Percentiles rank a stretch among this genome's conserved stretches.
These are phyloP conservation scores for Habroteleia sp. DNA, from an alignment of 2,888 invertebrate species.

Conservation along the genomic window DNA sequence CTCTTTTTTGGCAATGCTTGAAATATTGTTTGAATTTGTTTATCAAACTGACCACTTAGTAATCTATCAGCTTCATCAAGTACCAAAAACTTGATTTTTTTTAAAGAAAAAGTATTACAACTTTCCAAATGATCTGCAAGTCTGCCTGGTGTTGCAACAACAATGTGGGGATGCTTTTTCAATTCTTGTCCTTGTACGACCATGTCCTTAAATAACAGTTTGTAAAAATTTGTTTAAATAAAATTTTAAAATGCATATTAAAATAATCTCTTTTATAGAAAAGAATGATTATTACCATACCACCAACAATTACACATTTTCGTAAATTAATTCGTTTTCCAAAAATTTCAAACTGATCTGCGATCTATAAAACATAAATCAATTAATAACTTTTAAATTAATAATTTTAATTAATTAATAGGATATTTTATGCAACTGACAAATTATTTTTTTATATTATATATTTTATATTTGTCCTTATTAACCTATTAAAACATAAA, in stretches of 20 bases:
- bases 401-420: no score
- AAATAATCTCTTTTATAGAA: no score
- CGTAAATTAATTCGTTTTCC: slow-evolving; percentile 93
- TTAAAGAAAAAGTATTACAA: slow-evolving; percentile 90
- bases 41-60: slow-evolving; percentile 90
- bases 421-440: no score
- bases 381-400: neutral
- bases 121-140: slow-evolving; percentile 95
- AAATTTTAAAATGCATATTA: no score
- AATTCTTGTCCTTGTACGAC: slow-evolving; percentile 92
- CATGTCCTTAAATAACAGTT: slow-evolving; percentile 88
- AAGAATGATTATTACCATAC: slow-evolving; percentile 83
- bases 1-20: slow-evolving; percentile 87
- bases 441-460: no score
- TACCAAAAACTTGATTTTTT: slow-evolving; percentile 91
- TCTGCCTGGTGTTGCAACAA: slow-evolving; percentile 97
- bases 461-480: no score
- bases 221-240: slow-evolving; percentile 2
- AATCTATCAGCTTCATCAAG: slow-evolving; percentile 98
- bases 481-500: no score
- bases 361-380: slow-evolving; percentile 85
- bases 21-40: slow-evolving; percentile 91
- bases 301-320: slow-evolving; percentile 95
- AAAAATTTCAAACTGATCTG: slow-evolving; percentile 95
- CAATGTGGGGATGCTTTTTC: slow-evolving; percentile 93